A percentile compares a stretch with the other conserved stretches of the same genome.
phyloP scores from a whole-genome alignment of 2,797 vertebrate genomes.

The Lepilemur septentrionalis region DNA sequence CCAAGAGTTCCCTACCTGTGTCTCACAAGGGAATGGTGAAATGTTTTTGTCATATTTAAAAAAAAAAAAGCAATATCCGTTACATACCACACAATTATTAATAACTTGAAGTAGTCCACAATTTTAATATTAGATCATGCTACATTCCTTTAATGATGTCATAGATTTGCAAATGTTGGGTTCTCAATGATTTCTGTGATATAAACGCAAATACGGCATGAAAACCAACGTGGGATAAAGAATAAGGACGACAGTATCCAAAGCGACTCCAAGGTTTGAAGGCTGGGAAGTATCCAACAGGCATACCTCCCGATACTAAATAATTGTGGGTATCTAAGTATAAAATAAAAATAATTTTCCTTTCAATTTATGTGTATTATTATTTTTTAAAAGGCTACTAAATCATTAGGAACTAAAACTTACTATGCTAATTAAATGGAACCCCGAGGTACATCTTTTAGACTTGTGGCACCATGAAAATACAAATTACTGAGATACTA shows the following conservation, averaged over 20 bases:
- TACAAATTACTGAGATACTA: neutral
- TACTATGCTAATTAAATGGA: neutral
- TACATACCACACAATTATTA: neutral
- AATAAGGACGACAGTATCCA: neutral
- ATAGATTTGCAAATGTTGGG: neutral
- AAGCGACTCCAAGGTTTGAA: neutral
- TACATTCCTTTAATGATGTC: neutral
- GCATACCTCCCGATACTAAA: neutral
- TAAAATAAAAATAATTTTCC: conserved; percentile 2
- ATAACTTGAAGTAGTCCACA: neutral
- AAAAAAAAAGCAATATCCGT: neutral
- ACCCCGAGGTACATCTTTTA: neutral
- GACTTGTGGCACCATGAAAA: neutral
- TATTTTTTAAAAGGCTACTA: neutral
- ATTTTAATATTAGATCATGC: neutral
- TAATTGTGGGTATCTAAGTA: neutral
- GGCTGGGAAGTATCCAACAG: neutral
- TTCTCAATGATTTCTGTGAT: neutral
- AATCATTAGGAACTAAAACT: neutral
- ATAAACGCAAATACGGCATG: neutral
- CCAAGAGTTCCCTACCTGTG: neutral
- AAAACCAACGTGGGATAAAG: neutral
- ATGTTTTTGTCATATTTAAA: neutral
- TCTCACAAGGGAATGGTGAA: neutral
- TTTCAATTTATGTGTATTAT: neutral